Percentiles rank a stretch among this genome's conserved stretches.
These are phyloP conservation scores for Leguminivora glycinivorella DNA, from an alignment of 1,140 invertebrate species.

Conservation along the genomic window DNA sequence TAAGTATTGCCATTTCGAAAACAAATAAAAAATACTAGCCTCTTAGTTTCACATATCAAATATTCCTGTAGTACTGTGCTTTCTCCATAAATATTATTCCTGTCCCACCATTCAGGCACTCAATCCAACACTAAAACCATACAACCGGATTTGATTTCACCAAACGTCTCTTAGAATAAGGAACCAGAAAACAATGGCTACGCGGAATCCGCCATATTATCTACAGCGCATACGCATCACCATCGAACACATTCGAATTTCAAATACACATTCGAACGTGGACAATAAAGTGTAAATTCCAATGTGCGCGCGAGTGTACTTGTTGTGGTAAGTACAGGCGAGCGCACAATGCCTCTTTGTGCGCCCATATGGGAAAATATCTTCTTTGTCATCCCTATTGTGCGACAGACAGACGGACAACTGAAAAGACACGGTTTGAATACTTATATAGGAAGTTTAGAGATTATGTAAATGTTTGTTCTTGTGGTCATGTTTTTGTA, in stretches of 20 bases:
- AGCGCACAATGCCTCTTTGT: constrained; percentile 63
- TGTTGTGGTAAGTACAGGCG: constrained; percentile 40
- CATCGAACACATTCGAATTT: not conserved
- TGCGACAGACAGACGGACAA: constrained; percentile 72
- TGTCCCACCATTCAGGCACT: not conserved
- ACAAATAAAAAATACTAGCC: too few relatives aligned
- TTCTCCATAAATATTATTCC: not conserved
- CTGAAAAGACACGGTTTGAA: constrained; percentile 74
- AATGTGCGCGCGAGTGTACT: not conserved
- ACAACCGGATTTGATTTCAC: constrained; percentile 20
- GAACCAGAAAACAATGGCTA: constrained; percentile 50
- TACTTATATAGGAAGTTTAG: constrained; percentile 62
- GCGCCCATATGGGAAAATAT: constrained; percentile 75
- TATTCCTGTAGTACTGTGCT: too few relatives aligned
- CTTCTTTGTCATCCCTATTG: constrained; percentile 71
- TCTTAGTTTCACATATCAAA: too few relatives aligned
- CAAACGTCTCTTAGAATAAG: constrained; percentile 40
- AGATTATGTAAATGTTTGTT: constrained; percentile 63
- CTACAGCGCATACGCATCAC: not conserved
- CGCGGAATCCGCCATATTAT: constrained; percentile 14
- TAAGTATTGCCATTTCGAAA: too few relatives aligned
- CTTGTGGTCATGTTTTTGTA: constrained; percentile 36
- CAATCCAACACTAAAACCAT: not conserved
- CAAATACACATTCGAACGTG: not conserved
- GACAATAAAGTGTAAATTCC: not conserved